Conservation (phyloP, 2,888 invertebrate species). For the Spisula subtruncata region DNA sequence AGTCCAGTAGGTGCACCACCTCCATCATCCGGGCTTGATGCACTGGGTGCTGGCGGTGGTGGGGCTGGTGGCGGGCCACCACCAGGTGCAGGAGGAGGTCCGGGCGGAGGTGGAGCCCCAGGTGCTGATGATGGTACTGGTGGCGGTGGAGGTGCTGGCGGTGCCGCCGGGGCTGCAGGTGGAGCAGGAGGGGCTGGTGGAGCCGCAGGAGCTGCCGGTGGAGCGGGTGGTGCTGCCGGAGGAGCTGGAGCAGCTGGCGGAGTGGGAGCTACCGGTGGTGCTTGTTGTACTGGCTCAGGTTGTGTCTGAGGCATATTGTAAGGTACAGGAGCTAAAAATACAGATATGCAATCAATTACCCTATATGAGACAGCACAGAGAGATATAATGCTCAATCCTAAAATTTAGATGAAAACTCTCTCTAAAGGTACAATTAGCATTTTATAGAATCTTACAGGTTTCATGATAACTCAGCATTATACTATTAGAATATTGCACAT, state of each 20-base stretch:
- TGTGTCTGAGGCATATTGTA: conserved; percentile 44
- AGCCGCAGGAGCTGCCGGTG: conserved; percentile 27
- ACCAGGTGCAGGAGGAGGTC: conserved; percentile 88
- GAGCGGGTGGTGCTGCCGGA: conserved; percentile 29
- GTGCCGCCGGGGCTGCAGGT: conserved; percentile 89
- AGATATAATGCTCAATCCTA: too few species aligned
- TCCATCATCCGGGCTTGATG: conserved; percentile 88
- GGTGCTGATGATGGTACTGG: conserved; percentile 75
- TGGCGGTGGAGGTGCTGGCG: conserved; percentile 68
- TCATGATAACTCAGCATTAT: too few species aligned
- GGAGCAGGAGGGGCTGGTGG: conserved; percentile 55
- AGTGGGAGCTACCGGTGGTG: conserved; percentile 40
- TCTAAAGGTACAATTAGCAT: too few species aligned
- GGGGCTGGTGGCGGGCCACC: conserved; percentile 91
- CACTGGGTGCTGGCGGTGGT: conserved; percentile 89
- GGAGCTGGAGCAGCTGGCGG: conserved; percentile 16
- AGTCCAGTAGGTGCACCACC: conserved; percentile 66
- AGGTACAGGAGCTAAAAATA: conserved; percentile 49
- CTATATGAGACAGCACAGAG: too few species aligned
- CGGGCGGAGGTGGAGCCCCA: conserved; percentile 77
- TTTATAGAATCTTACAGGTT: too few species aligned
- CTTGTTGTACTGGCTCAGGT: conserved; percentile 37
- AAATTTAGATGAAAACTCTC: too few species aligned
- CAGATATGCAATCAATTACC: not conserved
- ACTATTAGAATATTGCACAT: too few species aligned